Evolutionary conservation across 1,140 invertebrate species (phyloP), one percentile per base, ranked within the genome.

Genomic region (Brachionus asplanchnoidis): DNA sequence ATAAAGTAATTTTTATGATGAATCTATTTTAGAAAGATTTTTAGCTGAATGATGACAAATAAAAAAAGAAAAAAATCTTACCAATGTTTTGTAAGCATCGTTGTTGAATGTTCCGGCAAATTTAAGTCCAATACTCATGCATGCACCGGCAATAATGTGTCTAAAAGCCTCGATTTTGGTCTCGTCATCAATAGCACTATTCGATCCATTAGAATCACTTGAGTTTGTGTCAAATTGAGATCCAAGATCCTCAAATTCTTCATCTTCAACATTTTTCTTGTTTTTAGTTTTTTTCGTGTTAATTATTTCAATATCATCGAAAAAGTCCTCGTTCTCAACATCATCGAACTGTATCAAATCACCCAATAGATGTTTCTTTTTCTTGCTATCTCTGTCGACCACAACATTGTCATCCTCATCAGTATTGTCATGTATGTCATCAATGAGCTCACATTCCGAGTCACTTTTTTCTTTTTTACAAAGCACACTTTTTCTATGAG

Each of bases 81-180:
- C 73, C 73, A 82, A 68, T 40, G 79, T 82, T 42, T 44, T 53
- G 17, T 82, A 82, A 12, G 79, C 79, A 26, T 82, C 53, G 84
- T 92, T 90, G 89, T 96, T 93, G 60, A 94, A 94, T 6, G 95
- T 94, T 60, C 97, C 97, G 14, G 97, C 96, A 91, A 94, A 98
- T 87, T 95, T 94, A 8, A 99, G 90, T 2, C 95, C 96, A 85
- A 99, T 89, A n/a, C 95, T 94, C 91, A 99, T 94, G 88, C 95
- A 96, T 9, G 95, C 95, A 42, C 97, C 97, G 40, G 95, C 94
- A 70, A 97, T 92, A 84, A 98, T 96, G 88, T 97, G 97, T 89
- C 95, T 97, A 89, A 97, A 98, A 0, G 95, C 95, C 92, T 99
- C 79, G 6, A 20, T 82, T 65, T 23, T 60, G 8, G 79, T 82